phyloP scores from a whole-genome alignment of 2,888 invertebrate species.

The Frankliniella intonsa region DNA sequence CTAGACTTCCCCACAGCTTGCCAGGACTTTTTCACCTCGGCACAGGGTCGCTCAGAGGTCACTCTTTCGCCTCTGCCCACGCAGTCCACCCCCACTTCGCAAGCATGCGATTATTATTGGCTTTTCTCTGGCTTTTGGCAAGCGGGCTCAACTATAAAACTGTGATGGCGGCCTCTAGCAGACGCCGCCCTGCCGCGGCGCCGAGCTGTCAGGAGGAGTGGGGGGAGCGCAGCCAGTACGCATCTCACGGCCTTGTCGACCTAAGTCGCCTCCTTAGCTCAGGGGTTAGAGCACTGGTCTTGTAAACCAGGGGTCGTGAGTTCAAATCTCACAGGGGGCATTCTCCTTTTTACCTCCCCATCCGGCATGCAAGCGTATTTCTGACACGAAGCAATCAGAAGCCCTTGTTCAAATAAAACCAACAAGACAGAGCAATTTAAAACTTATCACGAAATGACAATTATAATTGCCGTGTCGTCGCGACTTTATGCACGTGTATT shows the following conservation, averaged over 20 bases:
- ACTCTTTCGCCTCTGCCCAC: neutral
- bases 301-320: constrained; percentile 26
- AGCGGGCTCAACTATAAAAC: too few species aligned
- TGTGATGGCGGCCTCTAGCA: too few species aligned
- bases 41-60: neutral
- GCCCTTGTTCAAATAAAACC: too few species aligned
- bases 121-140: too few species aligned
- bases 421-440: too few species aligned
- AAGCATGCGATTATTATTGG: too few species aligned
- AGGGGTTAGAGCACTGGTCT: constrained; percentile 26
- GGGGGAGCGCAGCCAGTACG: neutral
- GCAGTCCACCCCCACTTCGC: neutral
- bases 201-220: neutral
- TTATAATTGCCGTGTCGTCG: too few species aligned
- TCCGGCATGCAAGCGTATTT: too few species aligned
- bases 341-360: neutral
- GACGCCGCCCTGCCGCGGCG: too few species aligned
- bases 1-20: neutral
- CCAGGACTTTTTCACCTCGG: neutral
- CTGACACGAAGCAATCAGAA: too few species aligned
- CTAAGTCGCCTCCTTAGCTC: constrained; percentile 9
- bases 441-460: too few species aligned
- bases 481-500: too few species aligned
- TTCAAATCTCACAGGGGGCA: constrained; percentile 26
- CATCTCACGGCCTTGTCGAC: neutral